phyloP scores from a whole-genome alignment of 2,797 vertebrate genomes.

The Hapalemur alaotrensis region DNA sequence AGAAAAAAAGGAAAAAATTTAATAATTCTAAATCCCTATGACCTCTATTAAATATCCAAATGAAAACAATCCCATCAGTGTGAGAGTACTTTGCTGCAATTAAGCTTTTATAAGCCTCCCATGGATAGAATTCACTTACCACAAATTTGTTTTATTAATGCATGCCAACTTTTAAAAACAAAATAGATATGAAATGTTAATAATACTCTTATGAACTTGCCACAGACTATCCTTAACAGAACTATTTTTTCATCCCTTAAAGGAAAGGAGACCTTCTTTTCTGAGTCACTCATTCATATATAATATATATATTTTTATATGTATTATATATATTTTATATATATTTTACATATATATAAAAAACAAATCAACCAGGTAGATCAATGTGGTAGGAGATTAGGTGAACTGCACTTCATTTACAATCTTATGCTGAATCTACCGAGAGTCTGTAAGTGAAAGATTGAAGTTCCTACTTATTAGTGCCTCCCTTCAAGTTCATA shows the following conservation, averaged over 20 bases:
- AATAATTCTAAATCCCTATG: not conserved
- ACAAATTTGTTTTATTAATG: constrained; percentile 66
- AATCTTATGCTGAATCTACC: not conserved
- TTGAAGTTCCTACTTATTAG: not conserved
- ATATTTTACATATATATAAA: no score
- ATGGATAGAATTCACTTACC: constrained; percentile 43
- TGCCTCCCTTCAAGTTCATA: not conserved
- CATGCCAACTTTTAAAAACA: constrained; percentile 59
- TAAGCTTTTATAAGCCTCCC: constrained; percentile 27
- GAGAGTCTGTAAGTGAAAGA: not conserved
- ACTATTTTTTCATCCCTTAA: constrained; percentile 35
- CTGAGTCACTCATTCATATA: not conserved
- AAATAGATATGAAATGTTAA: constrained; percentile 58
- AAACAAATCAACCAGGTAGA: not conserved
- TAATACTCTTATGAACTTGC: constrained; percentile 57
- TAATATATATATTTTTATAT: not conserved
- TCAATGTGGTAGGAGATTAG: not conserved
- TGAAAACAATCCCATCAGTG: constrained; percentile 26
- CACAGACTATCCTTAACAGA: constrained; percentile 61
- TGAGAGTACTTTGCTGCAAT: not conserved
- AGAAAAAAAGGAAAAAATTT: not conserved
- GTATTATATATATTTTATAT: no score
- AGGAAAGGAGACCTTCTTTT: constrained; percentile 42
- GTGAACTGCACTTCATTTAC: not conserved
- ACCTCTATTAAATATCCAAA: not conserved